Evolutionary conservation across 2,888 invertebrate genomes (phyloP).

Genomic region (Macropis europaea): DNA sequence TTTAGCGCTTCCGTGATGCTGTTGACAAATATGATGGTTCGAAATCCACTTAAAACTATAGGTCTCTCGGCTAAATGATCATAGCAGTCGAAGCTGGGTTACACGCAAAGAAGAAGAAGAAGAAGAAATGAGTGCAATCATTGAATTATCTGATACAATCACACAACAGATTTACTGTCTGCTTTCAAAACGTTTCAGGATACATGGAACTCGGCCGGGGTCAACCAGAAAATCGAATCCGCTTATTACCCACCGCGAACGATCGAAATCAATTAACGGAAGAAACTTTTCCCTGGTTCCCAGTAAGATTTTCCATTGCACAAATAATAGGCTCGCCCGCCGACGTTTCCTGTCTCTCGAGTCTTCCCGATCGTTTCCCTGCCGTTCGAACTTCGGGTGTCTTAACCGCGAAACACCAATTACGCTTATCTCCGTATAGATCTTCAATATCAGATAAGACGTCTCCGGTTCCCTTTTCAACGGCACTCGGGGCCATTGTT

Average conservation of each 20-base stretch:
- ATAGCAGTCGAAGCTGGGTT: too few species aligned
- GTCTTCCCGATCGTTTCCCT: background rate
- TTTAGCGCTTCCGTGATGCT: too few species aligned
- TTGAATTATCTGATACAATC: too few species aligned
- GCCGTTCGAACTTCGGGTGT: too few species aligned
- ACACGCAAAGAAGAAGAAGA: too few species aligned
- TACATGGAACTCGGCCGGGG: background rate
- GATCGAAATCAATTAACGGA: background rate
- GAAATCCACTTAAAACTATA: too few species aligned
- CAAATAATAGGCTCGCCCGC: background rate
- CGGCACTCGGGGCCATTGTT: conserved; percentile 20
- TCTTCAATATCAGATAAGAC: conserved; percentile 37
- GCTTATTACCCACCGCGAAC: background rate
- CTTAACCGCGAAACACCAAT: conserved; percentile 22
- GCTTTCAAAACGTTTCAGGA: too few species aligned
- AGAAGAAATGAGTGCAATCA: too few species aligned
- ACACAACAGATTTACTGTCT: too few species aligned
- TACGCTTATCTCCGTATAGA: conserved; percentile 16
- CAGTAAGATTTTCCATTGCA: background rate
- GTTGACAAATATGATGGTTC: too few species aligned
- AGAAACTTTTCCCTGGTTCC: background rate
- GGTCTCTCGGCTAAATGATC: too few species aligned
- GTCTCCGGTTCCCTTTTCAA: conserved; percentile 1
- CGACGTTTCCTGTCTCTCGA: background rate
- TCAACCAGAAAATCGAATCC: background rate